Percentiles rank a stretch among this genome's conserved stretches.
phyloP scores from a whole-genome alignment of 2,113 vertebrate genomes.

The Dipodomys ordii region DNA sequence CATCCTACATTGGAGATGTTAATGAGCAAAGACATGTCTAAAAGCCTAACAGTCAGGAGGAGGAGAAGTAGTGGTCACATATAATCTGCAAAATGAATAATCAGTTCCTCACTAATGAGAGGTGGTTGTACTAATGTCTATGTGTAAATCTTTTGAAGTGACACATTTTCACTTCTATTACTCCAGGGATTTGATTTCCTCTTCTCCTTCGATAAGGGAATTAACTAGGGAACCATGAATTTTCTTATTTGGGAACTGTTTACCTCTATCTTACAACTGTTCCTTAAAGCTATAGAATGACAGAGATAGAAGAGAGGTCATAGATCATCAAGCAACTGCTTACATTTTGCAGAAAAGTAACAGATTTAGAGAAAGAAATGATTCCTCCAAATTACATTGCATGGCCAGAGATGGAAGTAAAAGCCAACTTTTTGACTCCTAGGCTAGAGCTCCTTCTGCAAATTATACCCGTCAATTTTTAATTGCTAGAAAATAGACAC shows the following conservation, averaged over 20 bases:
- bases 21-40: conserved; percentile 47
- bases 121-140: not conserved
- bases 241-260: not conserved
- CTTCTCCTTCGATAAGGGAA: not conserved
- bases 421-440: not conserved
- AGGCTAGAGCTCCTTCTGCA: not conserved
- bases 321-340: not conserved
- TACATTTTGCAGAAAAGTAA: conserved; percentile 5
- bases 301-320: not conserved
- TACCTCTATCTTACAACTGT: not conserved
- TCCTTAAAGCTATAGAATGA: not conserved
- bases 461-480: not conserved
- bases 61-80: conserved; percentile 6
- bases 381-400: not conserved
- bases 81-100: conserved; percentile 47
- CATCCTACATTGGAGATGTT: not conserved
- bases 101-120: conserved; percentile 1
- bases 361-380: not conserved
- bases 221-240: not conserved
- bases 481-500: not conserved
- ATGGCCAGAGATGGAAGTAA: not conserved
- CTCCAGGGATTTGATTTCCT: conserved; percentile 18
- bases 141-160: not conserved
- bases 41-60: conserved; percentile 4
- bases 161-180: conserved; percentile 5